Evolutionary conservation across 2,113 vertebrate species (phyloP).

Genomic region (Piaya cayana): DNA sequence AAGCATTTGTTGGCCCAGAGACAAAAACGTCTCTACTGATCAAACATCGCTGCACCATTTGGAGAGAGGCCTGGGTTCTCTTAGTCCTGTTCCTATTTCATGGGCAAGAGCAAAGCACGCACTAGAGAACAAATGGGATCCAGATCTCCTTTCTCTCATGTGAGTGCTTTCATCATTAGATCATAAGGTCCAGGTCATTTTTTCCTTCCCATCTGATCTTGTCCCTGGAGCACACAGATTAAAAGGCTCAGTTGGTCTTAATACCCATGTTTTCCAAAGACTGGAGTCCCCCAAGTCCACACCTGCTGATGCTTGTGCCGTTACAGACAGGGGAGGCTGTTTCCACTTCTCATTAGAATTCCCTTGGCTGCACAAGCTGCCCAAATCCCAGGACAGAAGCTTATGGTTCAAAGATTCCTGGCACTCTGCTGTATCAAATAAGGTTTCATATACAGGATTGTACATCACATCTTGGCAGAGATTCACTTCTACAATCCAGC

Average conservation of each 20-base stretch:
- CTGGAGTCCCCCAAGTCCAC: background rate
- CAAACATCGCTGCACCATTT: background rate
- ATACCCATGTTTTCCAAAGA: background rate
- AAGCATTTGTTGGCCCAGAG: background rate
- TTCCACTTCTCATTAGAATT: background rate
- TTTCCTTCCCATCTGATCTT: slow-evolving; percentile 10
- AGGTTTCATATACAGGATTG: background rate
- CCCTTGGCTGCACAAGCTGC: background rate
- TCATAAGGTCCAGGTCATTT: background rate
- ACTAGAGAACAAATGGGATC: background rate
- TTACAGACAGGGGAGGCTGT: background rate
- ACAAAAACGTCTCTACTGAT: background rate
- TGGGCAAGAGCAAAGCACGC: background rate
- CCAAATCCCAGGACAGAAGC: background rate
- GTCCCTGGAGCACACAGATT: background rate
- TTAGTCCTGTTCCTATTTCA: background rate
- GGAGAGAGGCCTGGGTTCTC: background rate
- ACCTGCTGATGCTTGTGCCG: background rate
- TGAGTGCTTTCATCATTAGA: background rate
- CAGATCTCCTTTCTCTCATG: background rate
- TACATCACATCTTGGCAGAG: background rate
- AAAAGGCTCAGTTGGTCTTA: background rate
- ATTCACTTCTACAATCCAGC: fast-evolving
- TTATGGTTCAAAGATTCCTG: background rate
- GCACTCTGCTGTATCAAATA: background rate